These are phyloP conservation scores for Polydrusus tereticollis DNA, from an alignment of 2,888 invertebrate species.

Conservation along the genomic window DNA sequence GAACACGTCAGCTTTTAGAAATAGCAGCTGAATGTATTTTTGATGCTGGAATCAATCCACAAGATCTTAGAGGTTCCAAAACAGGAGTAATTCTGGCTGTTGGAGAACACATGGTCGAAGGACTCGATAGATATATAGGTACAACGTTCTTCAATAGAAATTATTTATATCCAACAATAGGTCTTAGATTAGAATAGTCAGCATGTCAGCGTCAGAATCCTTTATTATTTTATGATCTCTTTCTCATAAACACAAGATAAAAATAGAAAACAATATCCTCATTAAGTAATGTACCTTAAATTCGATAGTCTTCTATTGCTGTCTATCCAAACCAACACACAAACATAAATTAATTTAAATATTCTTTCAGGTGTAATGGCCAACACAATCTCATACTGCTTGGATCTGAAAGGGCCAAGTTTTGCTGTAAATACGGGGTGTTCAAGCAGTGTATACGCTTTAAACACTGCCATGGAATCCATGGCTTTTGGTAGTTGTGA, in stretches of 20 bases:
- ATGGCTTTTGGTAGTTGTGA: slow-evolving; percentile 87
- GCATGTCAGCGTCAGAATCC: too few species aligned
- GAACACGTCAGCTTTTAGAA: slow-evolving; percentile 52
- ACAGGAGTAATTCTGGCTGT: slow-evolving; percentile 51
- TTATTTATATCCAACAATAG: too few species aligned
- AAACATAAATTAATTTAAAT: background rate
- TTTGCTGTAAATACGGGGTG: slow-evolving; percentile 93
- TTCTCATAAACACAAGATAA: too few species aligned
- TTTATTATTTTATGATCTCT: too few species aligned
- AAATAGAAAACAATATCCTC: too few species aligned
- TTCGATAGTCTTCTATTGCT: too few species aligned
- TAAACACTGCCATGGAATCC: slow-evolving; percentile 84
- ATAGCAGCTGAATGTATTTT: slow-evolving; percentile 52
- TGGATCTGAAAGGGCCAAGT: slow-evolving; percentile 91
- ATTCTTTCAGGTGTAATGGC: slow-evolving; percentile 77
- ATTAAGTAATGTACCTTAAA: too few species aligned
- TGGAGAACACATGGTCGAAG: slow-evolving; percentile 28
- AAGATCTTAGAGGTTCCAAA: slow-evolving; percentile 49
- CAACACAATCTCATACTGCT: slow-evolving; percentile 90
- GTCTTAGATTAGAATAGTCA: too few species aligned
- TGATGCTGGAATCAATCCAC: slow-evolving; percentile 55
- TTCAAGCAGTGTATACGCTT: slow-evolving; percentile 88
- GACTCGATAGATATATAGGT: slow-evolving; percentile 7
- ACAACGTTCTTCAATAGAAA: too few species aligned
- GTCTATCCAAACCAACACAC: background rate